Evolutionary conservation across 2,888 invertebrate genomes (phyloP).

Genomic region (Drosophila subsilvestris): DNA sequence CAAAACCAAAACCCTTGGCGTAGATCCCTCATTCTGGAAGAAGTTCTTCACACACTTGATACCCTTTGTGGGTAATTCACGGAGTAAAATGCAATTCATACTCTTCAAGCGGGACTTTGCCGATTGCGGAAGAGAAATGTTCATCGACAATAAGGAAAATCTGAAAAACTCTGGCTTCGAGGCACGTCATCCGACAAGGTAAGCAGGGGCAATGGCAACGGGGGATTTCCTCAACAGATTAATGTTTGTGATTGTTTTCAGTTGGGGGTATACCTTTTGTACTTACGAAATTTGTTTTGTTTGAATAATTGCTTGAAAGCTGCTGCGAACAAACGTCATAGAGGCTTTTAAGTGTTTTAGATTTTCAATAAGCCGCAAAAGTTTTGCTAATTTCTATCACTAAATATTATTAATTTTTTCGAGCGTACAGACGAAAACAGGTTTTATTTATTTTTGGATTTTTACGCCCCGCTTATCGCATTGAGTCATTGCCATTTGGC

Average conservation of each 20-base stretch:
- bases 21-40: constrained; percentile 79
- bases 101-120: constrained; percentile 81
- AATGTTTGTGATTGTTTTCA: constrained; percentile 3
- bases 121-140: constrained; percentile 80
- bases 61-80: constrained; percentile 71
- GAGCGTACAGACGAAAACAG: constrained; percentile 15
- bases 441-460: constrained; percentile 20
- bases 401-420: constrained; percentile 15
- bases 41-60: constrained; percentile 79
- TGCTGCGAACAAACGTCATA: constrained; percentile 2
- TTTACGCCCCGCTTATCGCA: constrained; percentile 20
- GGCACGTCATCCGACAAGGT: constrained; percentile 81
- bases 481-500: constrained; percentile 23
- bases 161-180: constrained; percentile 78
- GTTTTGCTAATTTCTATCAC: constrained; percentile 20
- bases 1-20: constrained; percentile 62
- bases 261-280: constrained; percentile 5
- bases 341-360: neutral
- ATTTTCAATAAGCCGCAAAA: constrained; percentile 8
- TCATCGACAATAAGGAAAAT: constrained; percentile 69
- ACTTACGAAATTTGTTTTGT: neutral
- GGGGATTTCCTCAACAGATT: constrained; percentile 37
- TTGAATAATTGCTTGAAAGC: constrained; percentile 10
- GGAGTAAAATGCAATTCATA: constrained; percentile 81
- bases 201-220: constrained; percentile 11